phyloP scores from a whole-genome alignment of 2,113 vertebrate genomes.

The Riparia riparia region DNA sequence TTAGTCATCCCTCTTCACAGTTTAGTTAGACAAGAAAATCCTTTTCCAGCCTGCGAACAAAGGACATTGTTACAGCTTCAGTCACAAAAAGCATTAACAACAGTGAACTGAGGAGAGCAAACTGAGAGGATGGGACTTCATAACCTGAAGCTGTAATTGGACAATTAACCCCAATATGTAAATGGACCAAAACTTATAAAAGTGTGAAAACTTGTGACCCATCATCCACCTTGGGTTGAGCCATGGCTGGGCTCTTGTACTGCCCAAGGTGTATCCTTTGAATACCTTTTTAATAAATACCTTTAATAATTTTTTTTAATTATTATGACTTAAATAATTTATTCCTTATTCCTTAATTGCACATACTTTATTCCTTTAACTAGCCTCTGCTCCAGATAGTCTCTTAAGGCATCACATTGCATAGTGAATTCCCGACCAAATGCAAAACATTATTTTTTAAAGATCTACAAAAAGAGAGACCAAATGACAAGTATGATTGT shows the following conservation, averaged over 20 bases:
- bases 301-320: too few relatives aligned
- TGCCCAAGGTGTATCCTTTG: not conserved
- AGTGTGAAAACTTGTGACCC: fast-evolving
- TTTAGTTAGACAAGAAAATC: not conserved
- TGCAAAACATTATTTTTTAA: not conserved
- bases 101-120: fast-evolving
- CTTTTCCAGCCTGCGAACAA: not conserved
- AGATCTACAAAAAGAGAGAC: not conserved
- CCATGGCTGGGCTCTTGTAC: fast-evolving
- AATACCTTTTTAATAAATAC: not conserved
- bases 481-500: not conserved
- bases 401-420: not conserved
- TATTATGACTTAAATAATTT: too few relatives aligned
- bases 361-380: not conserved
- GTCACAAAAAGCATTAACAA: not conserved
- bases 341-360: too few relatives aligned
- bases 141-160: not conserved
- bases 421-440: not conserved
- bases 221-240: fast-evolving
- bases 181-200: not conserved
- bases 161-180: not conserved
- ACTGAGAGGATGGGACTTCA: not conserved
- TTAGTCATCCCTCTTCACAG: not conserved
- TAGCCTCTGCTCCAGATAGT: not conserved
- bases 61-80: fast-evolving